These are phyloP conservation scores for Temnothorax ravouxi DNA, from an alignment of 2,888 invertebrate genomes.

Conservation along the genomic window DNA sequence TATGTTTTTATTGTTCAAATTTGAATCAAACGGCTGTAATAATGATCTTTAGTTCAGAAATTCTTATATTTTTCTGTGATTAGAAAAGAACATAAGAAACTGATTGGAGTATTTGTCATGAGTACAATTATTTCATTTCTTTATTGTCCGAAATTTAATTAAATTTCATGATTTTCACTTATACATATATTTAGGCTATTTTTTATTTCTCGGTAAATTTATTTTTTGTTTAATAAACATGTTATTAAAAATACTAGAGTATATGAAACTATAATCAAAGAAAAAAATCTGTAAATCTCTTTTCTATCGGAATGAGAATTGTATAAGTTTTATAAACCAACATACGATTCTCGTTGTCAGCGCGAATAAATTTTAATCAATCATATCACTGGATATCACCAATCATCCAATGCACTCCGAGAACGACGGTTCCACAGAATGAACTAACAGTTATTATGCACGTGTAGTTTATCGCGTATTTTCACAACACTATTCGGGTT, in stretches of 20 bases:
- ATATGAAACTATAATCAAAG: not conserved
- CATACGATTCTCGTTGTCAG: not conserved
- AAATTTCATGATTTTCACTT: not conserved
- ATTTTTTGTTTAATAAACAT: not conserved
- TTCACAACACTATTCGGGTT: constrained; percentile 30
- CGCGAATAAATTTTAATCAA: constrained; percentile 7
- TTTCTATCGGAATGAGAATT: not conserved
- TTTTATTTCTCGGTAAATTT: not conserved
- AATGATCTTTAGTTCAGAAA: not conserved
- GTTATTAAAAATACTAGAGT: not conserved
- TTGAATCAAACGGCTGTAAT: not conserved
- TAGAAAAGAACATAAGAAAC: not conserved
- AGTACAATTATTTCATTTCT: not conserved
- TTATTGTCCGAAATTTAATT: not conserved
- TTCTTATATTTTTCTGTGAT: not conserved
- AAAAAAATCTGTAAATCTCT: not conserved
- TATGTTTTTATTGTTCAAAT: not conserved
- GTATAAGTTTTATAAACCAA: not conserved
- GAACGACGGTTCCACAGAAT: not conserved
- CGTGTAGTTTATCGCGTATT: constrained; percentile 15
- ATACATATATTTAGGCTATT: not conserved
- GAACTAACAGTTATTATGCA: not conserved
- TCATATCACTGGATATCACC: constrained; percentile 17
- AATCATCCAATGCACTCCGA: not conserved
- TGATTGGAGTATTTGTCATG: not conserved